Conservation (phyloP, 2,797 vertebrate species). For the Taenioides sp. region DNA sequence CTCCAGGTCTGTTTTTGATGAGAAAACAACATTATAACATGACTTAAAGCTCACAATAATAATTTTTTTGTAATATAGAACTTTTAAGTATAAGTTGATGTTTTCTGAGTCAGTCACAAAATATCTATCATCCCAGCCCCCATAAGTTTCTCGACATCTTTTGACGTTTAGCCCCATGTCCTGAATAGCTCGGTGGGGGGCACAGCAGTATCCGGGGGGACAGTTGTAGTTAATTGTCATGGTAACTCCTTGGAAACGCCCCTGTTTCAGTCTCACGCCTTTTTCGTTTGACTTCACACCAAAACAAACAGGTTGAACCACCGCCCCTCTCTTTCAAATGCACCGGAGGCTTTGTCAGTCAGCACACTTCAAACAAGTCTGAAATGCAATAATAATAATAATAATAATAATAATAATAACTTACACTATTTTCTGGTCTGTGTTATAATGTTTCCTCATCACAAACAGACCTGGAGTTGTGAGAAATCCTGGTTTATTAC, state of each 20-base stretch:
- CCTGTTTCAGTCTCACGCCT: neutral
- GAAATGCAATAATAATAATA: neutral
- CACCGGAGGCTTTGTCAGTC: neutral
- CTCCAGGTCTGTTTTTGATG: too few relatives aligned
- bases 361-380: neutral
- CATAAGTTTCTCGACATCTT: neutral
- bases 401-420: too few relatives aligned
- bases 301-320: neutral
- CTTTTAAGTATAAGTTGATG: too few relatives aligned
- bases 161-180: too few relatives aligned
- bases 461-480: too few relatives aligned
- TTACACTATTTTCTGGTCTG: too few relatives aligned
- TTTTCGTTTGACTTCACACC: neutral
- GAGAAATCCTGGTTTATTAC: too few relatives aligned
- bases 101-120: too few relatives aligned
- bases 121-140: neutral
- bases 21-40: too few relatives aligned
- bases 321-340: neutral
- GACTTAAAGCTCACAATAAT: too few relatives aligned
- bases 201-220: neutral
- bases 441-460: too few relatives aligned
- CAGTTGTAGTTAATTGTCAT: slow-evolving; percentile 4
- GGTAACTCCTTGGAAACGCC: neutral
- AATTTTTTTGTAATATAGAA: too few relatives aligned
- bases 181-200: neutral